phyloP scores from a whole-genome alignment of 2,797 vertebrate genomes.

The Varecia variegata region DNA sequence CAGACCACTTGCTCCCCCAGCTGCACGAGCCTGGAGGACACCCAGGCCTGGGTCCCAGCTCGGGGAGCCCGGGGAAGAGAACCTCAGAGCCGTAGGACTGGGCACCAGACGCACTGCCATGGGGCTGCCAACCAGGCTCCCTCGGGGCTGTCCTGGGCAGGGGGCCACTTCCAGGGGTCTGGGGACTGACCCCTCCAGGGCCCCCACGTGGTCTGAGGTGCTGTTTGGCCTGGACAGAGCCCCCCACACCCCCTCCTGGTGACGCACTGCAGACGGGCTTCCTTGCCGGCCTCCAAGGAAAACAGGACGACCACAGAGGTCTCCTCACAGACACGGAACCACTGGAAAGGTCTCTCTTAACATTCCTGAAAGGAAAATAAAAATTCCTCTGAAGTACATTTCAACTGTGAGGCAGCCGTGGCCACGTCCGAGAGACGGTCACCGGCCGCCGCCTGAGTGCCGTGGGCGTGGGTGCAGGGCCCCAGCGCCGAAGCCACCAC shows the following conservation, averaged over 20 bases:
- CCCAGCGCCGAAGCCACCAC: rapidly evolving
- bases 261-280: conserved; percentile 82
- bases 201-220: conserved; percentile 55
- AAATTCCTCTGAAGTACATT: conserved; percentile 50
- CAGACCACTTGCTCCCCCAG: not conserved
- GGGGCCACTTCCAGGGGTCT: not conserved
- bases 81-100: not conserved
- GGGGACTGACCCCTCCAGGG: conserved; percentile 62
- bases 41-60: not conserved
- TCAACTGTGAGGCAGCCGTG: not conserved
- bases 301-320: conserved; percentile 74
- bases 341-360: conserved; percentile 4
- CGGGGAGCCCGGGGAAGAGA: not conserved
- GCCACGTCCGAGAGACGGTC: not conserved
- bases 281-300: conserved; percentile 81
- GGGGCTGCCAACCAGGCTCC: not conserved
- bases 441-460: not conserved
- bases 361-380: conserved; percentile 60
- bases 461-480: not conserved
- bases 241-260: conserved; percentile 37
- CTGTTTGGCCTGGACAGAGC: conserved; percentile 70
- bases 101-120: rapidly evolving
- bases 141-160: not conserved
- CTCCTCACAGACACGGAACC: conserved; percentile 42
- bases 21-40: not conserved